phyloP scores from a whole-genome alignment of 2,888 invertebrate genomes.

The Lysandra bellargus region DNA sequence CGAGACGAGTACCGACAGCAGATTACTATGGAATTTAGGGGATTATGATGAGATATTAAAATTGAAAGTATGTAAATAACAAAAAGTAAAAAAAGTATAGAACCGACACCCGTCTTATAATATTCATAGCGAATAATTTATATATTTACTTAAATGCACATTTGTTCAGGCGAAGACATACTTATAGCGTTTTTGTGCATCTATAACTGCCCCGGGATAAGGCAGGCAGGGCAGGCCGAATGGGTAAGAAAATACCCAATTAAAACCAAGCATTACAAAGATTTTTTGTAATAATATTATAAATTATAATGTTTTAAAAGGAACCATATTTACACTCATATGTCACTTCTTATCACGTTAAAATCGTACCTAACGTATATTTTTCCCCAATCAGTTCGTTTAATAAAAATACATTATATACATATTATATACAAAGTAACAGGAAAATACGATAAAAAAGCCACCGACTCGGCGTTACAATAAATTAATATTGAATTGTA shows the following conservation, averaged over 20 bases:
- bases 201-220: no score
- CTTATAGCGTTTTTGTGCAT: no score
- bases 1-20: conserved; percentile 61
- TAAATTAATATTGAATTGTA: conserved; percentile 28
- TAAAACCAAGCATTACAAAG: no score
- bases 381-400: background rate
- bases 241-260: no score
- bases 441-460: conserved; percentile 14
- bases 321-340: background rate
- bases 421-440: conserved; percentile 1
- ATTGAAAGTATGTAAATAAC: no score
- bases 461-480: background rate
- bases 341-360: background rate
- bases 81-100: no score
- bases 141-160: no score
- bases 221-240: no score
- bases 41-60: background rate
- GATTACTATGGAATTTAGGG: conserved; percentile 31
- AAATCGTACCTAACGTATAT: background rate
- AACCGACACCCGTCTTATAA: no score
- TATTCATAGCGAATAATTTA: no score
- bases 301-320: background rate
- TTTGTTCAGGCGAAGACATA: no score
- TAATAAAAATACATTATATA: background rate
- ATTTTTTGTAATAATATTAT: background rate